A percentile compares a stretch with the other conserved stretches of the same genome.
Conservation (phyloP, 2,888 invertebrate species). For the Acronicta alni region DNA sequence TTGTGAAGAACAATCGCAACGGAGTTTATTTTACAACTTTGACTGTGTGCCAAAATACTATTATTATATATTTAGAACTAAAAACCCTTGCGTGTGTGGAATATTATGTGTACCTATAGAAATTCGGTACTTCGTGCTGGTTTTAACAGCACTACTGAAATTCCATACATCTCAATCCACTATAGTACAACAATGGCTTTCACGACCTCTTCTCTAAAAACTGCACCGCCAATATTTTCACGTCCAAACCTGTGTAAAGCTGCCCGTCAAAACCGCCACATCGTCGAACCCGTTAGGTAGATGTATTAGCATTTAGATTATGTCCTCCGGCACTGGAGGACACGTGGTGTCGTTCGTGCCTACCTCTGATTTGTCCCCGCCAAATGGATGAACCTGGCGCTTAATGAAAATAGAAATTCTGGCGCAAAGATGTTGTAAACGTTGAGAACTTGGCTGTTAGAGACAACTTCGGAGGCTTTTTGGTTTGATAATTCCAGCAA, state of each 20-base stretch:
- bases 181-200: conserved; percentile 24
- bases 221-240: conserved; percentile 37
- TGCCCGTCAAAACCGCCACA: conserved; percentile 49
- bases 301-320: conserved; percentile 86
- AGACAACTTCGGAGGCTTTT: conserved; percentile 32
- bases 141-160: neutral
- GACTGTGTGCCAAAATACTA: too few relatives aligned
- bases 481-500: conserved; percentile 29
- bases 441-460: conserved; percentile 39
- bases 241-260: conserved; percentile 34
- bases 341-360: conserved; percentile 66
- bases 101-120: neutral
- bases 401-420: conserved; percentile 60
- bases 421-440: conserved; percentile 44
- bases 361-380: conserved; percentile 62
- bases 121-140: neutral
- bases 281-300: conserved; percentile 64
- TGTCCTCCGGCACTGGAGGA: conserved; percentile 66
- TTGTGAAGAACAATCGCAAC: too few relatives aligned
- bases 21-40: too few relatives aligned
- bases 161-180: conserved; percentile 4
- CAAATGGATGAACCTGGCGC: conserved; percentile 54
- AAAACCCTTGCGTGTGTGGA: neutral
- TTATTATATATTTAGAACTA: neutral
- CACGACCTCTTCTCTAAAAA: conserved; percentile 21